phyloP scores from a whole-genome alignment of 2,888 invertebrate species.

The Apocheima hispidaria region DNA sequence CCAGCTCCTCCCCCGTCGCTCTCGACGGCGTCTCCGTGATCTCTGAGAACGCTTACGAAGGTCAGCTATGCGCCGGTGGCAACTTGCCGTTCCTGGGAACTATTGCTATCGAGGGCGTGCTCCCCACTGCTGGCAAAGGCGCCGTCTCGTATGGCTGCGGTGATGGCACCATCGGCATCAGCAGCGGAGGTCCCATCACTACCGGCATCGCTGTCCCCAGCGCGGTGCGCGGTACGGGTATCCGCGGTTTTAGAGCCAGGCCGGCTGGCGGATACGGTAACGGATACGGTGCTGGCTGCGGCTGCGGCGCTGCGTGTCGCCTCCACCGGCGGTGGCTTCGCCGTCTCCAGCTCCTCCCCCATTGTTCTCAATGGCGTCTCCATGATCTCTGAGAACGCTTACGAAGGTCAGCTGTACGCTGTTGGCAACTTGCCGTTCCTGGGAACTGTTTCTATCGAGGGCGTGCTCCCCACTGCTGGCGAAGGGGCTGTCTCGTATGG shows the following conservation, averaged over 20 bases:
- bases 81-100: constrained; percentile 57
- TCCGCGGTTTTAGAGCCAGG: too few species aligned
- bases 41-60: constrained; percentile 56
- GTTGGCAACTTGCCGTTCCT: constrained; percentile 57
- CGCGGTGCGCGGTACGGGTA: too few species aligned
- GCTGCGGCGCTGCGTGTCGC: constrained; percentile 39
- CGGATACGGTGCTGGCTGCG: constrained; percentile 32
- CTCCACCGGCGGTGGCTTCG: constrained; percentile 51
- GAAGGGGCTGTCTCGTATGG: constrained; percentile 49
- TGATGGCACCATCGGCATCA: constrained; percentile 43
- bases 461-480: constrained; percentile 51
- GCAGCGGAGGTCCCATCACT: constrained; percentile 39
- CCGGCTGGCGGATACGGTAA: too few species aligned
- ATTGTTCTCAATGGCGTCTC: constrained; percentile 51
- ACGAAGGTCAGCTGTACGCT: constrained; percentile 48
- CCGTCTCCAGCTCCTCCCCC: constrained; percentile 49
- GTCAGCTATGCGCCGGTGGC: constrained; percentile 47
- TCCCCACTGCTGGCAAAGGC: constrained; percentile 51
- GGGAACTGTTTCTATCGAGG: constrained; percentile 52
- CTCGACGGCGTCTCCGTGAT: constrained; percentile 52
- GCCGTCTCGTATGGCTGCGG: constrained; percentile 52
- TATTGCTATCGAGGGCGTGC: constrained; percentile 51
- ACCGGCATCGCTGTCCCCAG: constrained; percentile 37
- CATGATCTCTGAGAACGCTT: constrained; percentile 55
- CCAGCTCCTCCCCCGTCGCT: constrained; percentile 49